Base-by-base conservation (phyloP, 2,113 vertebrate species). In the Bujurquina vittata region DNA sequence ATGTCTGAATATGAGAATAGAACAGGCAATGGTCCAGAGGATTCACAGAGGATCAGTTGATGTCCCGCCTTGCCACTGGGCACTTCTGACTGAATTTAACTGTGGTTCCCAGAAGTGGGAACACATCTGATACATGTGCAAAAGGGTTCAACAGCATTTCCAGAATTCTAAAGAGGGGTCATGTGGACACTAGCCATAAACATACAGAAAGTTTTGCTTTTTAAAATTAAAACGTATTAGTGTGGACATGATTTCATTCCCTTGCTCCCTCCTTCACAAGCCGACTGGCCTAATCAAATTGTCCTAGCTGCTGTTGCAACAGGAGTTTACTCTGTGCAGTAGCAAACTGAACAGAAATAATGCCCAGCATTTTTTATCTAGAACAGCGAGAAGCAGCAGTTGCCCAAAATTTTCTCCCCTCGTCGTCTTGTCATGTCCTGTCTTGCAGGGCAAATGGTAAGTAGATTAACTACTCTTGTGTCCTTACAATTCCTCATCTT, bases 361-460 rank as follows among this genome's bases (percentile, higher is more conserved):
- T 93, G 35, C 89, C 75, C 83, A 88, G 78, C 87, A 81, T 91
- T 79, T 91, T 87, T 91, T 88, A 92, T 83, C 80, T 86, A 80
- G 92, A 75, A 91, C 79, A 75, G 65, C 75, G 88, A 85, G 83
- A 94, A 89, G 82, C 92, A 89, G 85, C 81, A 79, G 60, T 80
- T 89, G 55, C 81, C 87, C 79, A 80, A 82, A 85, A 91, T 87
- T 90, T 88, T 87, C 86, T 85, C 84, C 80, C 88, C 56, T 81
- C 46, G 12, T 31, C 80, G 75, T 82, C 79, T 43, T 86, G 81
- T 79, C 82, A 78, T 88, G 82, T 89, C 69, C 88, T 89, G 84
- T 88, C 67, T 85, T 88, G 82, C 85, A 86, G 85, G 86, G 83
- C 58, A 85, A 76, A 88, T 87, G 91, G 91, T 94, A 93, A 92